phyloP scores from a whole-genome alignment of 2,113 vertebrate genomes.

The Ailurus styani region DNA sequence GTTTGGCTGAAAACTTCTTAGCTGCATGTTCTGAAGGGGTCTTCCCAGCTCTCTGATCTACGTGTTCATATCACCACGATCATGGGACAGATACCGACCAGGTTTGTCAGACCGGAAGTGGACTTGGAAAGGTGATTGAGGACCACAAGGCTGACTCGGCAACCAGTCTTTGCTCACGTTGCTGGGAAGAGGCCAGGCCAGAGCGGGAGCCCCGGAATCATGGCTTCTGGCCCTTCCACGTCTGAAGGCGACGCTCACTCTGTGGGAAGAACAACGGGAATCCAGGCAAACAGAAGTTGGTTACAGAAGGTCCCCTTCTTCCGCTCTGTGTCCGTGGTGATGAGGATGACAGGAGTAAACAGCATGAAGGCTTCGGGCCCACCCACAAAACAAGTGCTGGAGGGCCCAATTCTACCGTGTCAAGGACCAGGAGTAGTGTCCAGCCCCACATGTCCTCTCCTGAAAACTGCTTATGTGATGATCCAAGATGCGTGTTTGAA shows the following conservation, averaged over 20 bases:
- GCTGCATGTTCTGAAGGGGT: background rate
- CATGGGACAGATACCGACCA: background rate
- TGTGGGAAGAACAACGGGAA: accelerated
- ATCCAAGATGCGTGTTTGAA: accelerated
- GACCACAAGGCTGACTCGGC: background rate
- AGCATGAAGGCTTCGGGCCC: background rate
- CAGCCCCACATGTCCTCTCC: accelerated
- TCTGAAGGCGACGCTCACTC: too few species aligned
- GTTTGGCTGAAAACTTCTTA: background rate
- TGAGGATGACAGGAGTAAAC: background rate
- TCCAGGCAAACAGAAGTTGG: accelerated
- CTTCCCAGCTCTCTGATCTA: background rate
- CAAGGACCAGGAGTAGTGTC: too few species aligned
- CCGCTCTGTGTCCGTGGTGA: background rate
- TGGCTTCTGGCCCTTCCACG: background rate
- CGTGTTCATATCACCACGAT: background rate
- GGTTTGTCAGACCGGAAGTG: background rate
- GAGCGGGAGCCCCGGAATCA: accelerated
- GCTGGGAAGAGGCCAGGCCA: background rate
- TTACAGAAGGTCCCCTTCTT: background rate
- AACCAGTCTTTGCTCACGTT: accelerated
- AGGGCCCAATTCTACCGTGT: accelerated
- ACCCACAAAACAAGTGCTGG: background rate
- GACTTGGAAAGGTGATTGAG: background rate
- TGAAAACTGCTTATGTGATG: accelerated